Conservation (phyloP, 2,113 vertebrate species). For the Aegotheles bennettii region DNA sequence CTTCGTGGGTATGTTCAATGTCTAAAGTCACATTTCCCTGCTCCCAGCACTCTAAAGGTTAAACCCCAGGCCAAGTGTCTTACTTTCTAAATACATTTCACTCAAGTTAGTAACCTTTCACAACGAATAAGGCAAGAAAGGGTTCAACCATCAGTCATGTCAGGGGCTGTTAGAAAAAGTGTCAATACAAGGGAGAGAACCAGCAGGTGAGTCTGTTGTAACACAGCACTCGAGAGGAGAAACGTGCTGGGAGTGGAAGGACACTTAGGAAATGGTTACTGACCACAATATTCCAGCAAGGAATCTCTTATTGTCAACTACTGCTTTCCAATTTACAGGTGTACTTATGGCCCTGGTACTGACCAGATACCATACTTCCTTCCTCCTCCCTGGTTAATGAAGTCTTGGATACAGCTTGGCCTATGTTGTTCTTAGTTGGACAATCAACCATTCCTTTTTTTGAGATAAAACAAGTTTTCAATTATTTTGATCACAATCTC, state of each 20-base stretch:
- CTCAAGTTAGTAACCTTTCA: not conserved
- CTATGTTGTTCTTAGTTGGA: rapidly evolving
- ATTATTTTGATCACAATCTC: not conserved
- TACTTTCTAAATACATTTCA: not conserved
- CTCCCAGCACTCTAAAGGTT: not conserved
- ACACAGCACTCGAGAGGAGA: not conserved
- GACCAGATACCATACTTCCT: not conserved
- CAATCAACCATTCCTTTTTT: not conserved
- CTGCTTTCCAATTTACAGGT: not conserved
- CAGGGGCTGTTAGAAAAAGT: not conserved
- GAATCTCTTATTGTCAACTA: not conserved
- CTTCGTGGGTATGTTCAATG: not conserved
- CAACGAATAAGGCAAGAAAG: not conserved
- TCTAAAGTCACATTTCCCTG: not conserved
- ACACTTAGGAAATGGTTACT: not conserved
- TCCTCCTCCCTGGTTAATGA: not conserved
- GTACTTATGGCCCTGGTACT: rapidly evolving
- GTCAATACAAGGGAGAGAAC: not conserved
- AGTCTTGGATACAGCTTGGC: not conserved
- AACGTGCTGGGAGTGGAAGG: not conserved
- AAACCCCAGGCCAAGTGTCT: not conserved
- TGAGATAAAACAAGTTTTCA: not conserved
- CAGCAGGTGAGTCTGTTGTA: not conserved
- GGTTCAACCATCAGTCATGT: not conserved
- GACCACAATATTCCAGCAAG: not conserved